These are phyloP conservation scores for Halichondria panicea DNA, from an alignment of 37 sponge, comb jelly and placozoan genomes.

Conservation along the genomic window DNA sequence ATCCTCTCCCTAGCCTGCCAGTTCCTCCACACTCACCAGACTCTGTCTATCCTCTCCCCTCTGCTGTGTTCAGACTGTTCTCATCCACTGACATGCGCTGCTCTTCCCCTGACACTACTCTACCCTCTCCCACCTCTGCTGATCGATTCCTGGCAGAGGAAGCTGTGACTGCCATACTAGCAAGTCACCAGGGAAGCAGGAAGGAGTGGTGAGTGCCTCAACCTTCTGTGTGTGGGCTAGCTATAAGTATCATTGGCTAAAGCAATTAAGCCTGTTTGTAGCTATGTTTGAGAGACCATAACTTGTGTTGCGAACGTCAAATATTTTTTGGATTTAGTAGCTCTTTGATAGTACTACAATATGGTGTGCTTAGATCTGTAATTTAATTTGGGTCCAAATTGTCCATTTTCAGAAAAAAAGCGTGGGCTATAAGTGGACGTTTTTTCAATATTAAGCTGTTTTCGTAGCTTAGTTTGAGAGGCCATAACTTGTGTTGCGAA, in stretches of 20 bases:
- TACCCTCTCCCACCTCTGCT: slow-evolving; percentile 75
- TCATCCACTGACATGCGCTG: slow-evolving; percentile 54
- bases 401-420: no score
- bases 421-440: no score
- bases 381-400: no score
- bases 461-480: not conserved
- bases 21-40: slow-evolving; percentile 78
- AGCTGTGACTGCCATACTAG: slow-evolving; percentile 42
- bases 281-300: no score
- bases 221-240: not conserved
- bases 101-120: slow-evolving; percentile 22
- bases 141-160: slow-evolving; percentile 88
- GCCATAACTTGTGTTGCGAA: no score
- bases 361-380: no score
- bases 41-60: slow-evolving; percentile 81
- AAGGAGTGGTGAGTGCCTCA: slow-evolving; percentile 73
- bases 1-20: slow-evolving; percentile 67
- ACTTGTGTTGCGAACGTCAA: no score
- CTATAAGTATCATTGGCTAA: not conserved
- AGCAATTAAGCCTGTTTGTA: no score
- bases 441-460: not conserved
- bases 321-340: no score
- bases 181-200: slow-evolving; percentile 63
- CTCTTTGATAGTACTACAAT: no score
- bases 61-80: slow-evolving; percentile 77